Conservation (phyloP, 2,888 invertebrate genomes). For the Dryococelus australis region DNA sequence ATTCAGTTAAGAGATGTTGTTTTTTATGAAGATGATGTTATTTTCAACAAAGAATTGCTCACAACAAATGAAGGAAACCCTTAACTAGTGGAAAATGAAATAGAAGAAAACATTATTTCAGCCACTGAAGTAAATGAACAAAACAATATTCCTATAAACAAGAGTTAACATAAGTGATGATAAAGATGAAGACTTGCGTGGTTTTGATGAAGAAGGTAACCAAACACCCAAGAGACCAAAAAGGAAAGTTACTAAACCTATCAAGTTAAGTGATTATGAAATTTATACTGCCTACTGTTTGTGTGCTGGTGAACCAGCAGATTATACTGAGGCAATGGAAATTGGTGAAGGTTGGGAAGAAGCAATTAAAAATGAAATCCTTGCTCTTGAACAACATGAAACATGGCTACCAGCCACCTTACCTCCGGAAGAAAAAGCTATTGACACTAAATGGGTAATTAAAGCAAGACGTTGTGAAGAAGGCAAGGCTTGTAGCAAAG, state of each 20-base stretch:
- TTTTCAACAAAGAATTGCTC: no score
- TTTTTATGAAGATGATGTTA: neutral
- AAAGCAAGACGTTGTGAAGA: neutral
- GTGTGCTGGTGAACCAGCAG: neutral
- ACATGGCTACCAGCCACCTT: neutral
- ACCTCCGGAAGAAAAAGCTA: neutral
- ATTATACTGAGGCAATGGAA: neutral
- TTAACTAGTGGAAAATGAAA: no score
- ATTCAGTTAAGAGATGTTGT: constrained; percentile 13
- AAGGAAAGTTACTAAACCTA: neutral
- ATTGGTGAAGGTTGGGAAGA: neutral
- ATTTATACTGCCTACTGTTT: neutral
- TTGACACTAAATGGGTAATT: neutral
- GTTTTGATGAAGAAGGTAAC: neutral
- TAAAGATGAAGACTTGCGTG: no score
- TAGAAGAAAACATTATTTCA: neutral
- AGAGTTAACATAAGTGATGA: neutral
- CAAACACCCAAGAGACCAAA: neutral
- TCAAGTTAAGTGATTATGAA: no score
- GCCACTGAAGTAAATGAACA: neutral
- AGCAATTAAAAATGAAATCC: neutral
- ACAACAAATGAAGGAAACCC: no score
- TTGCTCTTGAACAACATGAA: neutral
- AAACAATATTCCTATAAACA: no score
- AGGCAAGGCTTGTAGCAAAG: neutral